Base-by-base conservation (phyloP, 2,797 vertebrate species). In the Hyperoplus immaculatus region DNA sequence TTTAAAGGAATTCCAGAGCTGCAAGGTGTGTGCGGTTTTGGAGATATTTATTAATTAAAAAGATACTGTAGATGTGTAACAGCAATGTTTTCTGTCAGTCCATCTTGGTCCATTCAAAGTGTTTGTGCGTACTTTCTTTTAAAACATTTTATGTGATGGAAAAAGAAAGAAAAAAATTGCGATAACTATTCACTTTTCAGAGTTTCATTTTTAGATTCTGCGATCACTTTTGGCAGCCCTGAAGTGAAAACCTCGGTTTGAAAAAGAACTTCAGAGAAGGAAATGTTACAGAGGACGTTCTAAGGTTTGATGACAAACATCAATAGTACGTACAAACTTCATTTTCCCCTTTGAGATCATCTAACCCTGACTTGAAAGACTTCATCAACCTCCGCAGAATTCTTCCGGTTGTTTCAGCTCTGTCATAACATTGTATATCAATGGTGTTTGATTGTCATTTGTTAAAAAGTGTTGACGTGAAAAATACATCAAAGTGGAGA, bases 251-350 rank as follows among this genome's bases (percentile, higher is more conserved):
- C 3, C 39, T 68, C 18, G 4, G 21, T 51, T 38, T 54, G 6
- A 21, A 66, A 54, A 43, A 50, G 59, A 36, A 46, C 58, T 79
- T 74, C 47, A 79, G 47, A 71, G 6, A 58, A 61, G n/a, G 47
- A 6, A 0, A 29, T 10, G 66, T 70, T 61, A 69, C 49, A 73
- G 18, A 41, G 51, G 76, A 68, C 49, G 36, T 60, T 45, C 43
- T 45, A 7, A 11, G 43, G 43, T 2, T 29, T 72, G 67, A 77
- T 18, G 29, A 18, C 43, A 56, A 53, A 65, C 67, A 66, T 46
- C 60, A 56, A 18, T 41, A 72, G 45, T 29, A 55, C 38, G 38
- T 53, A 50, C 41, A 18, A 74, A 64, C 42, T 56, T 36, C 38
- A 49, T 47, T 4, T 51, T 41, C 29, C 43, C 39, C 3, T 56